Conservation (phyloP, 2,888 invertebrate species). For the Oligia strigilis region DNA sequence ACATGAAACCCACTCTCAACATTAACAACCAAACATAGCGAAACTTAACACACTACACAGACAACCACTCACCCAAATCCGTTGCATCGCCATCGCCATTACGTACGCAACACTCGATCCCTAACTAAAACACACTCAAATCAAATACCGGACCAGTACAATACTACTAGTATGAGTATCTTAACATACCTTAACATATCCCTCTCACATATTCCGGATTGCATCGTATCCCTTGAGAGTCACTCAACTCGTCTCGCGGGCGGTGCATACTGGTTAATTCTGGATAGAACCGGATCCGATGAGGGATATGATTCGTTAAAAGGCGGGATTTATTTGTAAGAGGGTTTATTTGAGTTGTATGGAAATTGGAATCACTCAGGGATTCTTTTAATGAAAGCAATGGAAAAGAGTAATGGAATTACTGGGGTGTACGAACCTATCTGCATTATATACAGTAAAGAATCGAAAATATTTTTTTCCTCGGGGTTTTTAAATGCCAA, state of each 20-base stretch:
- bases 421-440: background rate
- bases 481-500: background rate
- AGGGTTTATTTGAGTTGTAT: conserved; percentile 22
- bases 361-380: background rate
- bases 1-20: background rate
- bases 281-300: conserved; percentile 63
- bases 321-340: conserved; percentile 14
- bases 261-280: conserved; percentile 65
- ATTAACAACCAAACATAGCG: background rate
- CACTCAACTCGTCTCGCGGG: conserved; percentile 54
- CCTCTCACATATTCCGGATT: conserved; percentile 68
- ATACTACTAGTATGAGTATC: conserved; percentile 2
- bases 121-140: conserved; percentile 37
- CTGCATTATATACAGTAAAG: background rate
- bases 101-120: background rate
- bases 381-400: background rate
- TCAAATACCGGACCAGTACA: background rate
- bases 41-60: background rate
- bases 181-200: conserved; percentile 50
- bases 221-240: conserved; percentile 68
- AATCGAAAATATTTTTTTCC: too few species aligned
- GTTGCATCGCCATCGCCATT: background rate
- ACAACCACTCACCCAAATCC: conserved; percentile 13
- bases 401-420: background rate
- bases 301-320: conserved; percentile 70